These are phyloP conservation scores for Oeneis ivallda DNA, from an alignment of 2,888 invertebrate species.

Conservation along the genomic window DNA sequence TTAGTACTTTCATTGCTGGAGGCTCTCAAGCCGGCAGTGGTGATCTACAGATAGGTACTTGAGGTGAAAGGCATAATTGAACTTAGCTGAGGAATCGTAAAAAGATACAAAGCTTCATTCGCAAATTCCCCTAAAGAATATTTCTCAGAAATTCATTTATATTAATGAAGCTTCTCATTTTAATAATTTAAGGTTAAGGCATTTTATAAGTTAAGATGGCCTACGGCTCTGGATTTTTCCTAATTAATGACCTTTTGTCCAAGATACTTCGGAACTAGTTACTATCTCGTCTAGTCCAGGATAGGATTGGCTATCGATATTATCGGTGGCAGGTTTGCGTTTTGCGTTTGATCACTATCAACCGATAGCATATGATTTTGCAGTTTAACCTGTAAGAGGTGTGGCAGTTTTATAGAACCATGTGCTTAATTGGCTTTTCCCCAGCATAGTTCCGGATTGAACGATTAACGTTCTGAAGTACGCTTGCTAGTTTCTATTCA, in stretches of 20 bases:
- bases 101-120: slow-evolving; percentile 19
- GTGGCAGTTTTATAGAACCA: slow-evolving; percentile 5
- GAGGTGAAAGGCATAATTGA: slow-evolving; percentile 39
- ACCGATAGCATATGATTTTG: neutral
- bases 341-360: slow-evolving; percentile 11
- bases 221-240: neutral
- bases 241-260: neutral
- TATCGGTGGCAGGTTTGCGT: slow-evolving; percentile 8
- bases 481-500: neutral
- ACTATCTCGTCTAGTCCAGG: neutral
- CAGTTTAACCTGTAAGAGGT: slow-evolving; percentile 11
- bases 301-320: neutral
- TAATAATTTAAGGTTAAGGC: neutral
- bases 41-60: slow-evolving; percentile 38
- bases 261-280: neutral
- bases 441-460: neutral
- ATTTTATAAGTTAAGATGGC: neutral
- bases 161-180: neutral
- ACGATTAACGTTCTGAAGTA: neutral
- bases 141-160: neutral
- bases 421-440: neutral
- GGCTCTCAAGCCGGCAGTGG: slow-evolving; percentile 53
- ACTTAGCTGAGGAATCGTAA: slow-evolving; percentile 18
- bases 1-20: slow-evolving; percentile 60
- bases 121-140: slow-evolving; percentile 2